These are phyloP conservation scores for Cottoperca gobio DNA, from an alignment of 2,797 vertebrate genomes.

Conservation along the genomic window DNA sequence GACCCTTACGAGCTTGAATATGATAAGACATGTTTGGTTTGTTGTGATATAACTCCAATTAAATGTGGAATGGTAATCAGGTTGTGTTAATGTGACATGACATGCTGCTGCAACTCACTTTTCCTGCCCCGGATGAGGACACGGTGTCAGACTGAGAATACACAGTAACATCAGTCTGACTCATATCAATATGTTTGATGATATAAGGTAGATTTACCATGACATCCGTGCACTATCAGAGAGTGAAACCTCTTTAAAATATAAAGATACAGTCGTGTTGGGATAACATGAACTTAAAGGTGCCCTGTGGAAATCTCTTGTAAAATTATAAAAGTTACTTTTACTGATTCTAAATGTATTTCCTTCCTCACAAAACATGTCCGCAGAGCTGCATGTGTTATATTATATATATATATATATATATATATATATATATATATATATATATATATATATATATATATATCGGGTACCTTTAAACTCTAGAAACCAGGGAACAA, in stretches of 20 bases:
- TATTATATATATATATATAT: too few relatives aligned
- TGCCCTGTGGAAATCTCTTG: neutral
- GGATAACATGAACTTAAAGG: neutral
- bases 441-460: too few relatives aligned
- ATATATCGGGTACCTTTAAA: neutral
- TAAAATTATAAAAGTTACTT: neutral
- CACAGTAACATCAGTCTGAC: constrained; percentile 19
- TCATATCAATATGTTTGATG: neutral
- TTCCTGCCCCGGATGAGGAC: constrained; percentile 47
- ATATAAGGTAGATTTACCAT: neutral
- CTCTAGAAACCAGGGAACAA: neutral
- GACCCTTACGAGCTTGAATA: constrained; percentile 51
- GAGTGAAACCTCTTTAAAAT: constrained; percentile 18
- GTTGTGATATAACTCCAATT: constrained; percentile 55
- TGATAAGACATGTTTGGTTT: constrained; percentile 39
- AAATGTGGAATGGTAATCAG: constrained; percentile 61
- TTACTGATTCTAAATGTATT: neutral
- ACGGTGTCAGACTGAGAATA: constrained; percentile 8
- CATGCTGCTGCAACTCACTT: constrained; percentile 55
- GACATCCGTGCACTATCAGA: neutral
- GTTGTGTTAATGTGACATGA: constrained; percentile 65
- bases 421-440: too few relatives aligned
- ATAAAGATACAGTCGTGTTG: neutral
- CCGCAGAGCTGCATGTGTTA: too few relatives aligned
- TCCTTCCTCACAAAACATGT: neutral